These are phyloP conservation scores for Eupithecia abbreviata DNA, from an alignment of 2,888 invertebrate genomes.

Conservation along the genomic window DNA sequence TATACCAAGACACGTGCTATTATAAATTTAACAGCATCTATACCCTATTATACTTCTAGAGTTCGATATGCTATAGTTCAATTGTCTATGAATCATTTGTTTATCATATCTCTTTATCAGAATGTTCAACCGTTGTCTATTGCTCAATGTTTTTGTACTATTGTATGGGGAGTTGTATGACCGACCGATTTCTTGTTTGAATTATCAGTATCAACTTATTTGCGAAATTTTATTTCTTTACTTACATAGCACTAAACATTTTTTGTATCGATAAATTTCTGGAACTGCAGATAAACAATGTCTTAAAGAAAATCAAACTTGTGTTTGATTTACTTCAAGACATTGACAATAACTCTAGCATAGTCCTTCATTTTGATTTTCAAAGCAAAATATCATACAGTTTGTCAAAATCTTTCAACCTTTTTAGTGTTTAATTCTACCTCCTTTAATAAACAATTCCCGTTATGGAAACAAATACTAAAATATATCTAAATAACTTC, in stretches of 20 bases:
- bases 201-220: background rate
- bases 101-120: conserved; percentile 19
- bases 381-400: background rate
- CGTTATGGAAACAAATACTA: background rate
- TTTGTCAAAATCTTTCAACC: background rate
- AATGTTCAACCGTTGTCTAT: conserved; percentile 16
- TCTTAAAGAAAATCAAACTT: background rate
- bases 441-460: background rate
- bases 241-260: too few species aligned
- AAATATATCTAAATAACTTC: background rate
- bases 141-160: conserved; percentile 26
- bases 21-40: conserved; percentile 15
- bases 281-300: background rate
- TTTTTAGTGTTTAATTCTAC: background rate
- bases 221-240: background rate
- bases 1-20: conserved; percentile 11
- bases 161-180: background rate
- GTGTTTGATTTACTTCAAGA: too few species aligned
- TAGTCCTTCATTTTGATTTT: background rate
- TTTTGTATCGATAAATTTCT: too few species aligned
- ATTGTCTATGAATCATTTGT: conserved; percentile 18
- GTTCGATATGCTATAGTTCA: conserved; percentile 16
- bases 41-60: background rate
- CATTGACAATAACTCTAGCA: background rate
- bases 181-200: background rate